Base-by-base conservation (phyloP, 2,113 vertebrate genomes). In the Rafetus swinhoei region DNA sequence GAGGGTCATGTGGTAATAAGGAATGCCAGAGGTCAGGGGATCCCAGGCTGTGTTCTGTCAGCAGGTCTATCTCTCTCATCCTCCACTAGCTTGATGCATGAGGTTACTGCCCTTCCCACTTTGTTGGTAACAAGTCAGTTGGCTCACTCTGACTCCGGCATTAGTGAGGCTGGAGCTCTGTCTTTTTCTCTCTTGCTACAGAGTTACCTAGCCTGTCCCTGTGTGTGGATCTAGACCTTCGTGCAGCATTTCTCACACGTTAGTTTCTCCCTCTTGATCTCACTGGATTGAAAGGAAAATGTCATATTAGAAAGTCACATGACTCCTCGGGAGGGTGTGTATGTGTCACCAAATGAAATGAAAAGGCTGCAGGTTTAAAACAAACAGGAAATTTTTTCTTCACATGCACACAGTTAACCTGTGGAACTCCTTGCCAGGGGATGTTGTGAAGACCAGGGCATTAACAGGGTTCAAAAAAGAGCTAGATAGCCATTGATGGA, bases 241-340 rank as follows among this genome's bases (percentile, higher is more conserved):
- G 2, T 74, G 27, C 3, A 82, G 29, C 79, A 57, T 84, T 39
- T 32, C 32, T 27, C 13, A 45, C 65, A 32, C 83, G 59, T 35
- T 76, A n/a, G 60, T 74, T 39, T 74, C 19, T 45, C 19, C 21
- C 19, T 87, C n/a, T 62, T 77, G 72, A 5, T 87, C n/a, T 62
- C 69, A 74, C 85, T 81, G 56, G 45, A 5, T 77, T 88, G 77
- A 87, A n/a, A 90, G 89, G 32, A 56, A 80, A 82, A 85, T 3
- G 18, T 69, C 12, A 4, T 8, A 18, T 76, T 45, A 3, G 0
- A 4, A 81, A 84, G 21, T 88, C 59, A 25, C 54, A 29, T 25
- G 15, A 81, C 87, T 62, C 39, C 39, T 45, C 39, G 39, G 39
- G 39, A 45, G 39, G 39, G 39, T 45, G 39, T 45, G 39, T n/a